Evolutionary conservation across 2,888 invertebrate species (phyloP).

Genomic region (Tenthredo amoena): DNA sequence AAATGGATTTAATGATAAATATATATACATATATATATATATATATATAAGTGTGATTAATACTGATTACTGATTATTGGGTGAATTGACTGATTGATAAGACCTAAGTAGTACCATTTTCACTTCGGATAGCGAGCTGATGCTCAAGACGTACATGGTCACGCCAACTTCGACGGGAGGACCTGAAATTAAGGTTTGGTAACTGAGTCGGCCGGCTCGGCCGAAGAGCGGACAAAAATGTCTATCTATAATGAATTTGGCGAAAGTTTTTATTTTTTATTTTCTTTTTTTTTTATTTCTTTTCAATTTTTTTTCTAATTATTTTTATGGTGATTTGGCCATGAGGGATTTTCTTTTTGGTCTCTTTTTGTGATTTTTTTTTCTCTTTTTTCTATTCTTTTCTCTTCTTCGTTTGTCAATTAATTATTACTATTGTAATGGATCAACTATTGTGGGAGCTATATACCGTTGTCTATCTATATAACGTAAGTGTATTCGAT

Average conservation of each 20-base stretch:
- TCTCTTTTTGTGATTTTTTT: neutral
- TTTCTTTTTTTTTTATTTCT: neutral
- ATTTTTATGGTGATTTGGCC: neutral
- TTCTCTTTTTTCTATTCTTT: too few relatives aligned
- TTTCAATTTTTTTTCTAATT: neutral
- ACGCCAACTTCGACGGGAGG: constrained; percentile 89
- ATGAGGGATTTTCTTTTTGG: neutral
- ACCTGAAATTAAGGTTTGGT: constrained; percentile 82
- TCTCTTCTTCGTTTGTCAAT: neutral
- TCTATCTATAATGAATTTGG: constrained; percentile 44
- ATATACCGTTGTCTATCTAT: neutral
- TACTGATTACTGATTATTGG: constrained; percentile 70
- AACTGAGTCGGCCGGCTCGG: constrained; percentile 74
- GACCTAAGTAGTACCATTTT: constrained; percentile 85
- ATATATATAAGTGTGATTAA: constrained; percentile 61
- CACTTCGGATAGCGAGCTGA: constrained; percentile 91
- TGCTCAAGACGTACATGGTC: constrained; percentile 91
- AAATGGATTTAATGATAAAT: constrained; percentile 58
- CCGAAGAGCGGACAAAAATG: constrained; percentile 56
- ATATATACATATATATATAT: constrained; percentile 11
- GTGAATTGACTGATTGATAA: constrained; percentile 65
- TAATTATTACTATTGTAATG: neutral
- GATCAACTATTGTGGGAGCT: neutral
- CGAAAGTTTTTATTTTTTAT: neutral
- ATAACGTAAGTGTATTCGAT: neutral